Base-by-base conservation (phyloP, 2,113 vertebrate genomes). In the Amphiprion ocellaris region DNA sequence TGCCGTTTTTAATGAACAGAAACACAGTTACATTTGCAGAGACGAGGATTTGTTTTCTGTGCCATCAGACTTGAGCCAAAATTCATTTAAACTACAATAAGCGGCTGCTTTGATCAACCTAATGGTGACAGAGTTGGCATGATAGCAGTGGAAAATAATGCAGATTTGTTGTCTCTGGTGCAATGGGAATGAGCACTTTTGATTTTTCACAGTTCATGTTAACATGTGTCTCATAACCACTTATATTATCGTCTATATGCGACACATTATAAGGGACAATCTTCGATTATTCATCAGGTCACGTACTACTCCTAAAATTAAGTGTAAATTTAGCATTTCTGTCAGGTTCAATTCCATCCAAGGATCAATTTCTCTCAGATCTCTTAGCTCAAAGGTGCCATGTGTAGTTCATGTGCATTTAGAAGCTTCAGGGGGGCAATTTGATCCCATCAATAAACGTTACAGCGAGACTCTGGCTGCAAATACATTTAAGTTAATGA, bases 1-100 rank as follows among this genome's bases (percentile, higher is more conserved):
- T 16, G 28, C 7, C 26, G 21, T 54, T 69, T 70, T 49, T 24
- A 61, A 63, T 61, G 41, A 66, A 78, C n/a, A 72, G 79, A 65
- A 62, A 44, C 7, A 30, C 15, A 15, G 33, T 63, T 30, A 11
- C 37, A 9, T 68, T 39, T 16, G 49, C 11, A 52, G 44, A 58
- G 4, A 30, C 19, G 23, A 49, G 16, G 23, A 56, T 71, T 54
- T 49, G 52, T 47, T 65, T 46, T 54, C 24, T 33, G 56, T 60
- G 47, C 30, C 49, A 58, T 77, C n/a, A 80, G 26, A 69, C 55
- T 26, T 37, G n/a, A 67, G 47, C 69, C 58, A 24, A 66, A 11
- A 64, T 53, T n/a, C 4, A 60, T 62, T 79, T 26, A 54, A 83
- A 56, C 24, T 12, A 53, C 53, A 0, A 23, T 53, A 50, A 66